A percentile compares a stretch with the other conserved stretches of the same genome.
These are phyloP conservation scores for Fragum sueziense DNA, from an alignment of 2,888 invertebrate species.

Conservation along the genomic window DNA sequence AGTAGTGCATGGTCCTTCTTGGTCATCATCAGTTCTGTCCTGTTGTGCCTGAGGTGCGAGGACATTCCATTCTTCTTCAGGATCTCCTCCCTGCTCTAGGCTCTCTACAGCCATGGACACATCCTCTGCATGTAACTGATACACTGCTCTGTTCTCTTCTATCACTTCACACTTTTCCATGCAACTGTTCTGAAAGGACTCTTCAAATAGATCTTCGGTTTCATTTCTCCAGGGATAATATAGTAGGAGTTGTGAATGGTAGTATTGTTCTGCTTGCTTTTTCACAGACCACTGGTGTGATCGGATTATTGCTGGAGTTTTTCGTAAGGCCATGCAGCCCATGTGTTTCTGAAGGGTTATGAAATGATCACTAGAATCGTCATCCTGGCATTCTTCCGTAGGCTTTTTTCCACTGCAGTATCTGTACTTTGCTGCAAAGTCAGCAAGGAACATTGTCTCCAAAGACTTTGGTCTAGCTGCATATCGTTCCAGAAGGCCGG, in stretches of 20 bases:
- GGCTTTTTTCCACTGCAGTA: too few species aligned
- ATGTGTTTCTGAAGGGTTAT: too few species aligned
- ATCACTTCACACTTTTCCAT: neutral
- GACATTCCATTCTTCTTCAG: constrained; percentile 43
- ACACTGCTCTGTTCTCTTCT: neutral
- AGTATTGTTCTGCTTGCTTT: constrained; percentile 37
- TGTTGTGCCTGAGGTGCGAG: constrained; percentile 28
- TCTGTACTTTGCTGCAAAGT: too few species aligned
- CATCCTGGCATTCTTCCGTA: too few species aligned
- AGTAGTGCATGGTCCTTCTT: too few species aligned
- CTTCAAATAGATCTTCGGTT: too few species aligned
- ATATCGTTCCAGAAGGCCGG: constrained; percentile 2
- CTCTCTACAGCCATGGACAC: neutral
- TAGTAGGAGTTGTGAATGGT: constrained; percentile 33
- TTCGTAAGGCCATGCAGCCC: too few species aligned
- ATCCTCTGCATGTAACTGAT: neutral
- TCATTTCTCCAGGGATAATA: constrained; percentile 48
- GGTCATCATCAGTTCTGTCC: too few species aligned
- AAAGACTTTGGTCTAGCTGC: constrained; percentile 5
- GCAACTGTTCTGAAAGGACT: too few species aligned
- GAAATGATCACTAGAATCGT: too few species aligned
- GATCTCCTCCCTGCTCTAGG: constrained; percentile 3
- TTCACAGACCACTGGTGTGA: constrained; percentile 12
- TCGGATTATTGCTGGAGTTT: constrained; percentile 23
- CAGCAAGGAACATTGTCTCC: constrained; percentile 19